phyloP scores from a whole-genome alignment of 2,113 vertebrate genomes.

The Tachycineta bicolor region DNA sequence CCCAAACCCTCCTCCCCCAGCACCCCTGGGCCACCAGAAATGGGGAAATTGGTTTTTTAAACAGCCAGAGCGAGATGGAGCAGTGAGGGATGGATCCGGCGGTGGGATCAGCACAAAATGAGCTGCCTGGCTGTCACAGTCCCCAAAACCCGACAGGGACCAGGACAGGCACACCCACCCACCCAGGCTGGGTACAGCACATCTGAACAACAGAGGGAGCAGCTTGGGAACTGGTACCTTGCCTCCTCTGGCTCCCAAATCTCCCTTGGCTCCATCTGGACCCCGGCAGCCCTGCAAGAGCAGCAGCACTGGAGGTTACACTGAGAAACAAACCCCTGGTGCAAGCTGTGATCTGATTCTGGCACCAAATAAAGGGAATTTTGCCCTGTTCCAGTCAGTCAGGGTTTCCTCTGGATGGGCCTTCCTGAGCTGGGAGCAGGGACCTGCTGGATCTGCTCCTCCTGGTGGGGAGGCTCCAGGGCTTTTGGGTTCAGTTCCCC shows the following conservation, averaged over 20 bases:
- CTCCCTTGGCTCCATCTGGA: slow-evolving; percentile 79
- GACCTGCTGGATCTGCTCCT: not conserved
- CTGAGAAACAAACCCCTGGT: not conserved
- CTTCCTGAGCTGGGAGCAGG: not conserved
- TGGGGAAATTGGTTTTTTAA: accelerated
- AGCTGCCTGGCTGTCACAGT: not conserved
- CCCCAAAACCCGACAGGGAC: not conserved
- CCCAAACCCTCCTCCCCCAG: not conserved
- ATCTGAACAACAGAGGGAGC: not conserved
- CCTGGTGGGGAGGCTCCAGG: accelerated
- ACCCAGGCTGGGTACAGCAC: not conserved
- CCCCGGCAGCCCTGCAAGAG: slow-evolving; percentile 77
- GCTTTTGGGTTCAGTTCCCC: not conserved
- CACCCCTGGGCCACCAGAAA: not conserved
- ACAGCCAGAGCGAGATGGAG: not conserved
- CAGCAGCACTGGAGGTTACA: not conserved
- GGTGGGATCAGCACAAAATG: not conserved
- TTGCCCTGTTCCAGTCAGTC: not conserved
- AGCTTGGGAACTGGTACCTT: slow-evolving; percentile 62
- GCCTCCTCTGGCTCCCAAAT: slow-evolving; percentile 80
- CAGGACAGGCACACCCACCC: not conserved
- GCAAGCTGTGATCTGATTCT: not conserved
- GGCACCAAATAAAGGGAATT: not conserved
- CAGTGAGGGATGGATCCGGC: not conserved
- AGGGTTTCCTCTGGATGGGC: not conserved